Percentiles rank a stretch among this genome's conserved stretches.
Evolutionary conservation across 2,888 invertebrate species (phyloP).

Genomic region (Magallana nippona): DNA sequence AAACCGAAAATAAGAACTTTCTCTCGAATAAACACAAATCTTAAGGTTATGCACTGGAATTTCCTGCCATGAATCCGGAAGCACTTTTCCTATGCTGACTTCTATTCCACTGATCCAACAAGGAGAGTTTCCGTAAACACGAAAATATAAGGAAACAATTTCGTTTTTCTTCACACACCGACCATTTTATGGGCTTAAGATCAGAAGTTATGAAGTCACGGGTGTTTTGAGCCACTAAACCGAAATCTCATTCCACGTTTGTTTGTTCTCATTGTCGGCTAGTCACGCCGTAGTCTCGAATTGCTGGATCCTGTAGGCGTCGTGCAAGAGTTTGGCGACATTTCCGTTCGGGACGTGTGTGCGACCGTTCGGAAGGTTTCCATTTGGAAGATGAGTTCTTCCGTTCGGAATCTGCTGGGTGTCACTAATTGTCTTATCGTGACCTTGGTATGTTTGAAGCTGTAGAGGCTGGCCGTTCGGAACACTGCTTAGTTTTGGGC

Average conservation of each 20-base stretch:
- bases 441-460: constrained; percentile 59
- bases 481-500: constrained; percentile 43
- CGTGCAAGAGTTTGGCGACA: constrained; percentile 63
- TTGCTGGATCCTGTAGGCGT: constrained; percentile 64
- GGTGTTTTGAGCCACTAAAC: background rate
- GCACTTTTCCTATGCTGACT: no score
- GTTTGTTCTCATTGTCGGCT: background rate
- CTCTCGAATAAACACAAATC: no score
- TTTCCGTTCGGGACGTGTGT: constrained; percentile 56
- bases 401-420: constrained; percentile 48
- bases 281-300: constrained; percentile 63
- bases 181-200: no score
- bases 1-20: no score
- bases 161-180: no score
- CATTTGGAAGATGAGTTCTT: constrained; percentile 48
- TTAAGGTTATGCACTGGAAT: no score
- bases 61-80: no score
- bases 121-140: no score
- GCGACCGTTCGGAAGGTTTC: constrained; percentile 41
- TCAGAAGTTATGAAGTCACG: no score
- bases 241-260: constrained; percentile 14
- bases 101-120: no score
- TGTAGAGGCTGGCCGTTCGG: constrained; percentile 48
- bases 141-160: no score
- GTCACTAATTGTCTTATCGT: constrained; percentile 51